A percentile compares a stretch with the other conserved stretches of the same genome.
These are phyloP conservation scores for Copidosoma floridanum DNA, from an alignment of 1,140 invertebrate species.

Conservation along the genomic window DNA sequence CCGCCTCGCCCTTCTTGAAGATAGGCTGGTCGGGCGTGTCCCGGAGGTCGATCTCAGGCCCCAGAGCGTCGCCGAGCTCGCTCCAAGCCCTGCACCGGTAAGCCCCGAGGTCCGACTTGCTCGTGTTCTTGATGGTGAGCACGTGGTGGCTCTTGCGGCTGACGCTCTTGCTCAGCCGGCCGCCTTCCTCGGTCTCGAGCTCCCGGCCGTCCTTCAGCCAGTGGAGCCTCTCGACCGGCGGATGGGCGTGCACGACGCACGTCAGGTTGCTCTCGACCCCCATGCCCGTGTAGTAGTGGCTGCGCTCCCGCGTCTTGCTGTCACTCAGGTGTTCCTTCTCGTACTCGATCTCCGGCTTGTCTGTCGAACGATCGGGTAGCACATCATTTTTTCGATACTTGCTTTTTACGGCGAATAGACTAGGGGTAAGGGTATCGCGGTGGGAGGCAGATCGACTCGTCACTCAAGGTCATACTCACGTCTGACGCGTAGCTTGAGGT, in stretches of 20 bases:
- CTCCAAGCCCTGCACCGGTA: slow-evolving; percentile 29
- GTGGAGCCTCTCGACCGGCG: slow-evolving; percentile 35
- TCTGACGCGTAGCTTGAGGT: slow-evolving; percentile 11
- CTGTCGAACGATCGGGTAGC: not conserved
- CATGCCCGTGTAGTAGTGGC: not conserved
- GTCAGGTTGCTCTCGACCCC: slow-evolving; percentile 33
- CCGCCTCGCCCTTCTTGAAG: not conserved
- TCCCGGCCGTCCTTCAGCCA: slow-evolving; percentile 17
- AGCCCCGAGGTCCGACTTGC: slow-evolving; percentile 27
- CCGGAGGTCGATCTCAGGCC: not conserved
- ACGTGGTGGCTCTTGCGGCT: slow-evolving; percentile 16
- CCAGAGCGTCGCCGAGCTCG: not conserved
- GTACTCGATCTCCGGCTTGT: slow-evolving; percentile 15
- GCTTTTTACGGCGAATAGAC: too few relatives aligned
- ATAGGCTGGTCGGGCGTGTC: slow-evolving; percentile 8
- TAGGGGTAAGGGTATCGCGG: too few relatives aligned
- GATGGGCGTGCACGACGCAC: slow-evolving; percentile 49
- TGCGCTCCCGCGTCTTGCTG: not conserved
- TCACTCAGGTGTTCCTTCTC: not conserved
- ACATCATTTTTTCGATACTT: too few relatives aligned
- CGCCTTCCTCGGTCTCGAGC: not conserved
- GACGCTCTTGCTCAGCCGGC: slow-evolving; percentile 1
- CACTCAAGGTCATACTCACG: slow-evolving; percentile 9
- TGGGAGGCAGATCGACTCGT: too few relatives aligned
- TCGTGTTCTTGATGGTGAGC: slow-evolving; percentile 23